Evolutionary conservation across 2,888 invertebrate genomes (phyloP), one percentile per base, ranked within the genome.

Genomic region (Amphipyra berbera): DNA sequence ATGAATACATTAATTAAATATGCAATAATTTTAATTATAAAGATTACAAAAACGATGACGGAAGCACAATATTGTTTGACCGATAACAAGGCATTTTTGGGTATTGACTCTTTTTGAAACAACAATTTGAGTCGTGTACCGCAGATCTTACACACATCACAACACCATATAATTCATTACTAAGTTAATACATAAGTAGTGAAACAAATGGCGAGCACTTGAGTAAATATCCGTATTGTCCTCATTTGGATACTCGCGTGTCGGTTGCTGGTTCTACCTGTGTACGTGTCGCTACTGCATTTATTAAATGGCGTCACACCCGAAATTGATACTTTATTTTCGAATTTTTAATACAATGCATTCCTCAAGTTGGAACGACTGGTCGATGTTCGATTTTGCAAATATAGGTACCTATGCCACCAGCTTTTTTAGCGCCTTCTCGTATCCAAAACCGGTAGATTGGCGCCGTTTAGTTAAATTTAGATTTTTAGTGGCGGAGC

Each of bases 171-270:
- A 83, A 87, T 86, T 88, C 81, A 84, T 82, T 78, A 75, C 74
- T 74, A 79, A 84, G 80, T 82, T 77, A 86, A 87, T 81, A 82
- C 74, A 64, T 70, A 82, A 77, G 79, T 84, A 81, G 75, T 76
- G 80, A 73, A 81, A 83, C 79, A 85, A 85, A 86, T 82, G 80
- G 61, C 60, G 60, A 75, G 46, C 90, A 90, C 77, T 89, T 91
- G 90, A 76, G 66, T 76, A 86, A 88, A 91, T 85, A 90, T 90
- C 89, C 87, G 86, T 86, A 87, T 83, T 85, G 89, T 88, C 79
- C 86, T 83, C 87, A 82, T 83, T 88, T 79, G 60, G 47, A 64
- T 79, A 73, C 67, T 67, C 60, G 61, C 49, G 37, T 47, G 12
- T 45, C 42, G 44, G 44, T 41, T 47, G 12, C 48, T 46, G 44